Evolutionary conservation across 2,888 invertebrate species (phyloP), one percentile per base, ranked within the genome.

Genomic region (Strigamia maritima): DNA sequence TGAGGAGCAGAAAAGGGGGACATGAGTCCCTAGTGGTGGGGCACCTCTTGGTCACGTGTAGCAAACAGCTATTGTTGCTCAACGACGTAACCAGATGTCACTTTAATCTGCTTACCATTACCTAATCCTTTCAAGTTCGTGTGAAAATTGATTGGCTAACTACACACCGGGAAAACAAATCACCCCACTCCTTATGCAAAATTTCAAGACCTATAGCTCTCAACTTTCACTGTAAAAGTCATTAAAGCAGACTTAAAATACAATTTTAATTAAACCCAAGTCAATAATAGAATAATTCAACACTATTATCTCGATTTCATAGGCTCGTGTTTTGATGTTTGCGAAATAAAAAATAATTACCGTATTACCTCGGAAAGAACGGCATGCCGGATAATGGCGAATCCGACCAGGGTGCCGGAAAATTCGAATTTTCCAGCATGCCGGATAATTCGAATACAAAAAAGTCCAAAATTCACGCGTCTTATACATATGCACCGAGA

Each of bases 101-200:
- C 70, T 70, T n/a, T 70, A 70, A 70, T 70, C 70, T 70, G 70
- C 70, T 70, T 70, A 70, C 70, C 26, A 70, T 70, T 70, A 70
- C 26, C 70, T 70, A 70, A 70, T 70, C 70, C 70, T 28, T 70
- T 70, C 26, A 70, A 26, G 70, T 70, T 26, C 70, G 26, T 65
- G 60, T 65, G 60, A 26, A 70, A 70, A 70, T 70, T 70, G 70
- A 70, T 70, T 70, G 70, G 70, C 28, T 16, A 28, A 70, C 26
- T 19, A 70, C 26, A 70, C 26, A 35, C 35, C 35, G 4, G 22
- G 60, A 24, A 60, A 24, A 16, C 12, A 4, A 8, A 26, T 14
- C 70, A 16, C 28, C n/a, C 22, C 10, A 65, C 22, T 35, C 6
- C 35, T 35, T 35, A 70, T 70, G 70, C 26, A 70, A n/a, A 70